Base-by-base conservation (phyloP, 1,140 invertebrate species). In the Planococcus citri region DNA sequence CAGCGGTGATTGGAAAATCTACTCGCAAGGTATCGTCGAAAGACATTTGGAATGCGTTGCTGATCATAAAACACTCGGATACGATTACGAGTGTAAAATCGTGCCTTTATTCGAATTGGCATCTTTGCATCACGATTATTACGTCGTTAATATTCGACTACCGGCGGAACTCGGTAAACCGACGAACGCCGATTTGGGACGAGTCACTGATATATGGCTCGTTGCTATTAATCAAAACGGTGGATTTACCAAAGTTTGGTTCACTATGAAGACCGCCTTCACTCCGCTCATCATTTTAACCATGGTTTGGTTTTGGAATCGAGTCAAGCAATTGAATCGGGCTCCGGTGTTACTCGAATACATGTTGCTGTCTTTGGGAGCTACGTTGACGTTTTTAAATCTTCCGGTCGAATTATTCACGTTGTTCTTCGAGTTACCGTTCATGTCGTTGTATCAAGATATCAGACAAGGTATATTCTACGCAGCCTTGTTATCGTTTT, bases 241-340 rank as follows among this genome's bases (percentile, higher is more conserved):
- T 64, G 97, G 97, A n/a, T 99, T 99, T 79, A 99, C 96, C 1
- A 90, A 91, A 80, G 91, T 99, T 27, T 99, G 96, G 95, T 79
- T 99, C 9, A 88, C 88, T n/a, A 79, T 99, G 33, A 99, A 99
- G 81, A 94, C 91, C 0, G 77, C 92, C 38, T 92, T 97, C 77
- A 97, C 96, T 73, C 95, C 96, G 0, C 82, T 93, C 70, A 87
- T 98, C 24, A 76, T 97, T 29, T 83, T 80, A 20, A 88, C 94
- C 69, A 85, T 97, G 75, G 76, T 89, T 71, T 99, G 97, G 97
- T 98, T 95, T 76, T 97, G 94, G 91, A 84, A 87, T 69, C 84
- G 97, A 74, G 91, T 99, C 22, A 83, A 87, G 72, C 83, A 89
- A 75, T 80, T 98, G n/a, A 84, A 88, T 29, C 81, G 95, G 73